Conservation (phyloP, 2,888 invertebrate genomes). For the Coleophora deauratella region DNA sequence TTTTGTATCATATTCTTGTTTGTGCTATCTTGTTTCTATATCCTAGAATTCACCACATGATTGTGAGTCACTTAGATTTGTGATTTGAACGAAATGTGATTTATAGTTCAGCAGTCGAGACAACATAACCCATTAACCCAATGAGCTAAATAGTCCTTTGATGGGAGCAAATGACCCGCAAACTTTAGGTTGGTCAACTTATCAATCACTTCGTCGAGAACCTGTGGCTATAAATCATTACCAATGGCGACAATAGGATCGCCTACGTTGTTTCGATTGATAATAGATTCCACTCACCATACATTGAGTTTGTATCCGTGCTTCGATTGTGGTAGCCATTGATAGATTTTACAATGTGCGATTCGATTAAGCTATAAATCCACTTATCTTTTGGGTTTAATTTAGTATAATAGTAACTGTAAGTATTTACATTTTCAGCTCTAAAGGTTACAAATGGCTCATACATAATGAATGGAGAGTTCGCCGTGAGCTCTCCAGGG, state of each 20-base stretch:
- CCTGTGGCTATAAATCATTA: conserved; percentile 38
- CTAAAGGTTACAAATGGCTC: conserved; percentile 83
- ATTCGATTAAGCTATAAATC: conserved; percentile 12
- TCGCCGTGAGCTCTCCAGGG: conserved; percentile 81
- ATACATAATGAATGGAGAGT: conserved; percentile 89
- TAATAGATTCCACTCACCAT: conserved; percentile 32
- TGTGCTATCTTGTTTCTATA: too few species aligned
- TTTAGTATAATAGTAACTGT: too few species aligned
- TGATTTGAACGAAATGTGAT: too few species aligned
- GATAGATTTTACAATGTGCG: conserved; percentile 23
- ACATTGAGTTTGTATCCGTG: conserved; percentile 30
- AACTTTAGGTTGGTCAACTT: conserved; percentile 44
- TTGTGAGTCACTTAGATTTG: too few species aligned
- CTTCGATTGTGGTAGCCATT: conserved; percentile 31
- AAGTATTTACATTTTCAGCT: conserved; percentile 70
- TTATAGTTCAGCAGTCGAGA: too few species aligned
- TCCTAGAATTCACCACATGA: too few species aligned
- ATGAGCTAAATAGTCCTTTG: conserved; percentile 43
- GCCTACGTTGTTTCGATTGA: conserved; percentile 39
- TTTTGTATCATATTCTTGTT: too few species aligned
- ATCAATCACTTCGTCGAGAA: conserved; percentile 37
- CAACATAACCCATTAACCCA: background rate
- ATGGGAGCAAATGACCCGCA: conserved; percentile 48
- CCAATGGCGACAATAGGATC: conserved; percentile 34
- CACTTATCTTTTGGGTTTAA: too few species aligned